Evolutionary conservation across 1,140 invertebrate genomes (phyloP).

Genomic region (Drosophila biarmipes): DNA sequence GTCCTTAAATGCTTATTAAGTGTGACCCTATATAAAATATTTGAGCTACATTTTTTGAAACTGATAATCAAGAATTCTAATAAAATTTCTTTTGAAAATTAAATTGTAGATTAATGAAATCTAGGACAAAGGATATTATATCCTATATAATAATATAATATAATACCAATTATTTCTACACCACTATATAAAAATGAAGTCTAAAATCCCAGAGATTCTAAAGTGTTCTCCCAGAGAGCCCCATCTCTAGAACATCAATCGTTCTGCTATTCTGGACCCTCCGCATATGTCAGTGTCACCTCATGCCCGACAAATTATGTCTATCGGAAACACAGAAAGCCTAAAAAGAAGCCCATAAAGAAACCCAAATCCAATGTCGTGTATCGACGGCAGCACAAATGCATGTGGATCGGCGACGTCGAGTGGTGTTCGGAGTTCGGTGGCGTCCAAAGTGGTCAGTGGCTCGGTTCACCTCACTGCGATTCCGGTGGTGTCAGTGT

Average conservation of each 20-base stretch:
- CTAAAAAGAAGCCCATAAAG: neutral
- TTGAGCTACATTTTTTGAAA: no score
- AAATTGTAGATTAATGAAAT: no score
- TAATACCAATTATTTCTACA: no score
- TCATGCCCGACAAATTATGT: slow-evolving; percentile 48
- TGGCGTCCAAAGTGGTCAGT: slow-evolving; percentile 23
- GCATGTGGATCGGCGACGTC: slow-evolving; percentile 22
- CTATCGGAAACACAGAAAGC: slow-evolving; percentile 58
- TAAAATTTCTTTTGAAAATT: no score
- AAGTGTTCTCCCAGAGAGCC: no score
- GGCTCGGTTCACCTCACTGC: slow-evolving; percentile 11
- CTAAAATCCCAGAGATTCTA: no score
- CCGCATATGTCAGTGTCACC: slow-evolving; percentile 48
- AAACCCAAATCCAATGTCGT: slow-evolving; percentile 33
- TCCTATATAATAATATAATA: no score
- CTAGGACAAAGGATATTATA: no score
- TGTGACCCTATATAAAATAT: no score
- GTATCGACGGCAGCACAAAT: slow-evolving; percentile 40
- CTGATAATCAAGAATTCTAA: no score
- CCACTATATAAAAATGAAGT: no score
- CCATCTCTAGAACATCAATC: slow-evolving; percentile 17
- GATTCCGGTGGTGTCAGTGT: slow-evolving; percentile 42
- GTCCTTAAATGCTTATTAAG: neutral
- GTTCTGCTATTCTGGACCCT: neutral
- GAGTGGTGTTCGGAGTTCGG: slow-evolving; percentile 5